A percentile compares a stretch with the other conserved stretches of the same genome.
Evolutionary conservation across 2,888 invertebrate genomes (phyloP).

Genomic region (Aspidiotus rigidus): DNA sequence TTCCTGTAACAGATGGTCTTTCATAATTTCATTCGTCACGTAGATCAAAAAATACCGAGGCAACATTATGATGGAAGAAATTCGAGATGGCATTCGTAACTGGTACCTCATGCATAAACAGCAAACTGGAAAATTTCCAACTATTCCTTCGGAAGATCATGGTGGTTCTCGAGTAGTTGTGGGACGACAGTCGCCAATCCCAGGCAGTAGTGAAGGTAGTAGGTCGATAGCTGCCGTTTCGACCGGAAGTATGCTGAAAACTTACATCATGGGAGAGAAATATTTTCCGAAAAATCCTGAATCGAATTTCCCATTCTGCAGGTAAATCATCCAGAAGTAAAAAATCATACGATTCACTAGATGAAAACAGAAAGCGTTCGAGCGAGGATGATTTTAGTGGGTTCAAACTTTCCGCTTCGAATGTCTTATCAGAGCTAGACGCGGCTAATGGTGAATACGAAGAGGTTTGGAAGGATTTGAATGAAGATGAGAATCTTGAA

Average conservation of each 20-base stretch:
- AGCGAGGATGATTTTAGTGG: slow-evolving; percentile 57
- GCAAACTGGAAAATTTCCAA: slow-evolving; percentile 77
- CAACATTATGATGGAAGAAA: slow-evolving; percentile 63
- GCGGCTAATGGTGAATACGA: slow-evolving; percentile 67
- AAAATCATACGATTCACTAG: slow-evolving; percentile 14
- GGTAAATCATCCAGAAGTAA: slow-evolving; percentile 30
- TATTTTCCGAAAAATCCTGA: neutral
- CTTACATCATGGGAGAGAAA: neutral
- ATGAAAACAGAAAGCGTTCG: slow-evolving; percentile 51
- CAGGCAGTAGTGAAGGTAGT: slow-evolving; percentile 66
- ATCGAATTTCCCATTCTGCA: neutral
- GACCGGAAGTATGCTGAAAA: slow-evolving; percentile 37
- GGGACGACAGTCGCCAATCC: slow-evolving; percentile 56
- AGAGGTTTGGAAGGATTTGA: slow-evolving; percentile 73
- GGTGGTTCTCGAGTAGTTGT: slow-evolving; percentile 81
- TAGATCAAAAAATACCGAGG: slow-evolving; percentile 55
- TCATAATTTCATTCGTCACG: no score
- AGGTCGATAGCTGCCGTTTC: slow-evolving; percentile 67
- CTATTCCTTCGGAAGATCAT: slow-evolving; percentile 81
- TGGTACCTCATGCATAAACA: slow-evolving; percentile 79
- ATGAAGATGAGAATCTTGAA: slow-evolving; percentile 61
- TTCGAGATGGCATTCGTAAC: slow-evolving; percentile 73
- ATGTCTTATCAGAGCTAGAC: slow-evolving; percentile 62
- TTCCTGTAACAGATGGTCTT: no score
- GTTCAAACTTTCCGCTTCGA: slow-evolving; percentile 60